A percentile compares a stretch with the other conserved stretches of the same genome.
phyloP scores from a whole-genome alignment of 1,140 invertebrate species.

The Oryctes rhinoceros region DNA sequence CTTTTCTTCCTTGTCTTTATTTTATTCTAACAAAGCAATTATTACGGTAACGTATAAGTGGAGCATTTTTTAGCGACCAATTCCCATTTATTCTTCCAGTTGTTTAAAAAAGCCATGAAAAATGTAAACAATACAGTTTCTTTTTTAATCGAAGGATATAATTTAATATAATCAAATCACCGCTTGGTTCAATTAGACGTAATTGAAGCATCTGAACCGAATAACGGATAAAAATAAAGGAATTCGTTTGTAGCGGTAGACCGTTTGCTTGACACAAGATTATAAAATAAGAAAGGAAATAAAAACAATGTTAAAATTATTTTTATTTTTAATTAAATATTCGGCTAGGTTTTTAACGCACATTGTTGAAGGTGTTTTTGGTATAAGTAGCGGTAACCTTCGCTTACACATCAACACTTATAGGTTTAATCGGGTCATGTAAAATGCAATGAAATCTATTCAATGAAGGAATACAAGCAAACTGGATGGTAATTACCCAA shows the following conservation, averaged over 20 bases:
- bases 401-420: too few species aligned
- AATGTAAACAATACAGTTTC: background rate
- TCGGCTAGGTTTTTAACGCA: too few species aligned
- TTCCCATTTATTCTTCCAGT: background rate
- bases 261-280: background rate
- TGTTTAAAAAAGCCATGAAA: background rate
- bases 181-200: background rate
- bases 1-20: background rate
- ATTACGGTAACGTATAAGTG: slow-evolving; percentile 4
- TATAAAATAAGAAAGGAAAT: too few species aligned
- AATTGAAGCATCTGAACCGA: background rate
- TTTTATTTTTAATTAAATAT: too few species aligned
- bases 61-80: background rate
- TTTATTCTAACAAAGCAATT: background rate
- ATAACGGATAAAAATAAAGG: background rate
- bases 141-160: background rate
- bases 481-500: too few species aligned
- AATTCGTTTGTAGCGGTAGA: background rate
- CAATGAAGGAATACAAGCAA: too few species aligned
- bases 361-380: too few species aligned
- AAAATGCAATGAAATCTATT: too few species aligned
- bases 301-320: too few species aligned
- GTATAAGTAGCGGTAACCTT: too few species aligned
- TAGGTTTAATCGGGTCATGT: too few species aligned
- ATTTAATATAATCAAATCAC: background rate